Evolutionary conservation across 2,797 vertebrate species (phyloP).

Genomic region (Lepus townsendii): DNA sequence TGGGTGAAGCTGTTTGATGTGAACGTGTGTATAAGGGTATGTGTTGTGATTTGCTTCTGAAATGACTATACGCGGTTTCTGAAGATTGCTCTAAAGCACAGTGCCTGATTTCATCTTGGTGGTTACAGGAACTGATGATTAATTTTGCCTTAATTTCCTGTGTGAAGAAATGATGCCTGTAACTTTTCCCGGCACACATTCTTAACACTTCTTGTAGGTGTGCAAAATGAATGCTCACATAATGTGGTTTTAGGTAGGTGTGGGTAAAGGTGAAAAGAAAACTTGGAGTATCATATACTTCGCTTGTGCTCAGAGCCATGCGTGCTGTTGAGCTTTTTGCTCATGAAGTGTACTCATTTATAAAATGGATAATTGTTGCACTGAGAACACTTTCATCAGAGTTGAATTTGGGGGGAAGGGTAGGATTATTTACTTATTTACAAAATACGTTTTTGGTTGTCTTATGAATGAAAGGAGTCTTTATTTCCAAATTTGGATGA

Average conservation of each 20-base stretch:
- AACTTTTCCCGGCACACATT: conserved; percentile 70
- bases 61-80: conserved; percentile 62
- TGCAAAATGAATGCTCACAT: conserved; percentile 20
- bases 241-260: conserved; percentile 46
- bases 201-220: conserved; percentile 45
- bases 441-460: conserved; percentile 24
- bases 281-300: neutral
- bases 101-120: conserved; percentile 67
- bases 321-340: neutral
- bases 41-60: conserved; percentile 72
- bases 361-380: conserved; percentile 20
- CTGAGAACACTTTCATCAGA: conserved; percentile 37
- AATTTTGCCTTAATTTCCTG: conserved; percentile 78
- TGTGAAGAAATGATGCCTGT: conserved; percentile 72
- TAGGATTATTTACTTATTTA: conserved; percentile 35
- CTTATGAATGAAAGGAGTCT: conserved; percentile 38
- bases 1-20: conserved; percentile 60
- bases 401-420: neutral
- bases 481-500: conserved; percentile 34
- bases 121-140: conserved; percentile 76
- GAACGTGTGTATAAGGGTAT: neutral
- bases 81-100: conserved; percentile 62
- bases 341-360: conserved; percentile 13
- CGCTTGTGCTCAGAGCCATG: neutral
- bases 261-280: conserved; percentile 50